Conservation (phyloP, 2,797 vertebrate species). For the Masticophis lateralis region DNA sequence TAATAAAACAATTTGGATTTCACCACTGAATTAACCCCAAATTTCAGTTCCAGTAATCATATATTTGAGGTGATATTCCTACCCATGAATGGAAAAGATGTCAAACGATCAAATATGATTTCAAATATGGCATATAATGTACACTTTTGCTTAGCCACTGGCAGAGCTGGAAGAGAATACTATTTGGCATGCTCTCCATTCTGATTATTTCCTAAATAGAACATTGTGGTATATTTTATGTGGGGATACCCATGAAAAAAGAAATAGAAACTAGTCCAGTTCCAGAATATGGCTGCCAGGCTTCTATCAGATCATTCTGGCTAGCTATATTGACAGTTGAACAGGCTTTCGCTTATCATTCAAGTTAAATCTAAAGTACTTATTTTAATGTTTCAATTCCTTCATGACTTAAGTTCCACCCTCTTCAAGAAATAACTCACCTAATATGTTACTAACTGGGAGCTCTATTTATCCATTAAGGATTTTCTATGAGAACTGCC, state of each 20-base stretch:
- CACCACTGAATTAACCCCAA: background rate
- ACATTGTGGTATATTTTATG: background rate
- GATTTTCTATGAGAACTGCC: background rate
- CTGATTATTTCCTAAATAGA: background rate
- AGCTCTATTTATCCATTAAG: background rate
- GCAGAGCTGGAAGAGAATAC: background rate
- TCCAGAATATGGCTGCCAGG: background rate
- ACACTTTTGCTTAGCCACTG: background rate
- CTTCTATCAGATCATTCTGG: background rate
- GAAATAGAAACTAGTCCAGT: background rate
- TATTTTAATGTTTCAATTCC: background rate
- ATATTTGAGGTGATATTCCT: background rate
- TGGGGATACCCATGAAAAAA: background rate
- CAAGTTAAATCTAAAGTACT: background rate
- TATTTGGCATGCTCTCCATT: background rate
- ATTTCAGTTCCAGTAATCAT: background rate
- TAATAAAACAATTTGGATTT: too few species aligned
- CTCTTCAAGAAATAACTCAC: background rate
- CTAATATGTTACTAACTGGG: background rate
- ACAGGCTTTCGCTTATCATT: background rate
- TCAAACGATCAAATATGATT: background rate
- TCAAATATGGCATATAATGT: background rate
- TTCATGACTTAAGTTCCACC: background rate
- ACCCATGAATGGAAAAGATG: background rate
- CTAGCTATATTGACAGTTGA: background rate